These are phyloP conservation scores for Hipparchia sbordonii DNA, from an alignment of 2,888 invertebrate genomes.

Conservation along the genomic window DNA sequence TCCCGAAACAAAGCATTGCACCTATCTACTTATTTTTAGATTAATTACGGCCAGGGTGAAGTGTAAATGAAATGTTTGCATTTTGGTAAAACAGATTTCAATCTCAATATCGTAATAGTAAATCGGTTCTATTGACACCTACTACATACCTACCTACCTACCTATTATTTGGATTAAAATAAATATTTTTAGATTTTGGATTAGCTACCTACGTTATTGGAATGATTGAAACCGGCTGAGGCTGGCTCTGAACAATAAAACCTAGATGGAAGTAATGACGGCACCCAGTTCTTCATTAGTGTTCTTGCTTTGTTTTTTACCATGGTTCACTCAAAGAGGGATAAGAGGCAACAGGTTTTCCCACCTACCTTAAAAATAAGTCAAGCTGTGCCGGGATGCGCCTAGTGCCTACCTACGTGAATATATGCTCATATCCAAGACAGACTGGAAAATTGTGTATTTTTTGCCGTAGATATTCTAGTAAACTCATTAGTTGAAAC, in stretches of 20 bases:
- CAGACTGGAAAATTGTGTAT: neutral
- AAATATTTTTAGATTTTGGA: too few species aligned
- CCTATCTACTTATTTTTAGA: too few species aligned
- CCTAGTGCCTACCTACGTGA: neutral
- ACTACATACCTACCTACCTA: too few species aligned
- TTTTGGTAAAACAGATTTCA: too few species aligned
- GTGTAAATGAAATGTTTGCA: too few species aligned
- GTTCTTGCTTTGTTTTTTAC: conserved; percentile 12
- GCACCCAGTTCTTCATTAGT: conserved; percentile 16
- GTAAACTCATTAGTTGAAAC: neutral
- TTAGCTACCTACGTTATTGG: too few species aligned
- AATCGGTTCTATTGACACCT: too few species aligned
- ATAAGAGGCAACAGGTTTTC: conserved; percentile 10
- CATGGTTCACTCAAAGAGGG: neutral
- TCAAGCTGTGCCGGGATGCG: conserved; percentile 20
- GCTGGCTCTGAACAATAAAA: conserved; percentile 7
- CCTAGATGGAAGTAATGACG: conserved; percentile 2
- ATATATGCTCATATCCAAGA: neutral
- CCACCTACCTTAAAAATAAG: conserved; percentile 13
- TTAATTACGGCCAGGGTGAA: too few species aligned
- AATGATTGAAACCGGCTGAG: too few species aligned
- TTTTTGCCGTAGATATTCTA: conserved; percentile 1
- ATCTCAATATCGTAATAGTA: too few species aligned
- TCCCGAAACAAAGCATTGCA: too few species aligned
- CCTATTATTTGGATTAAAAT: too few species aligned